Conservation (phyloP, 2,113 vertebrate genomes). For the Cnemophilus loriae region DNA sequence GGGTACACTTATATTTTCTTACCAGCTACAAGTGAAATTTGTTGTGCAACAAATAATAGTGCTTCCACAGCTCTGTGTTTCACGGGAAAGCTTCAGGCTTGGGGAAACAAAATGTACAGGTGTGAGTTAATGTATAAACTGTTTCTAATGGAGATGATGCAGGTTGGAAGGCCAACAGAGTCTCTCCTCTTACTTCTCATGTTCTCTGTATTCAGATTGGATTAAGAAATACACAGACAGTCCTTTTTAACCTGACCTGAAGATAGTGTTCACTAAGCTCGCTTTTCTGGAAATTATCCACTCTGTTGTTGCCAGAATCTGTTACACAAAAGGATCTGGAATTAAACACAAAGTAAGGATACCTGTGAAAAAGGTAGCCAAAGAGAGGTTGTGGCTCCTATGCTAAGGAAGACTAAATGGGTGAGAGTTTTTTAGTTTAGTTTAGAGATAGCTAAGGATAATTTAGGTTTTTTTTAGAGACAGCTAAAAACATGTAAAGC, state of each 20-base stretch:
- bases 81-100: neutral
- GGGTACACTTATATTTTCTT: accelerated
- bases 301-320: neutral
- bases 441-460: neutral
- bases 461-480: neutral
- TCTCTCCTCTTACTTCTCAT: neutral
- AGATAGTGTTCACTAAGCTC: neutral
- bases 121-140: neutral
- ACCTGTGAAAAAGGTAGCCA: neutral
- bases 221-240: neutral
- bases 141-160: neutral
- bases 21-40: neutral
- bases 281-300: neutral
- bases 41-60: neutral
- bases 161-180: neutral
- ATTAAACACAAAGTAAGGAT: neutral
- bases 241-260: neutral
- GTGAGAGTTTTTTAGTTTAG: neutral
- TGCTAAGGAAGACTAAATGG: neutral
- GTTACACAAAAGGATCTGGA: neutral
- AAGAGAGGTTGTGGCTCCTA: neutral
- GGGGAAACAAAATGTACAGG: neutral
- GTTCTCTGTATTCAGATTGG: neutral
- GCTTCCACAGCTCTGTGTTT: neutral
- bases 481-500: neutral